Conservation (phyloP, 2,888 invertebrate species). For the Neoscelio sp. region DNA sequence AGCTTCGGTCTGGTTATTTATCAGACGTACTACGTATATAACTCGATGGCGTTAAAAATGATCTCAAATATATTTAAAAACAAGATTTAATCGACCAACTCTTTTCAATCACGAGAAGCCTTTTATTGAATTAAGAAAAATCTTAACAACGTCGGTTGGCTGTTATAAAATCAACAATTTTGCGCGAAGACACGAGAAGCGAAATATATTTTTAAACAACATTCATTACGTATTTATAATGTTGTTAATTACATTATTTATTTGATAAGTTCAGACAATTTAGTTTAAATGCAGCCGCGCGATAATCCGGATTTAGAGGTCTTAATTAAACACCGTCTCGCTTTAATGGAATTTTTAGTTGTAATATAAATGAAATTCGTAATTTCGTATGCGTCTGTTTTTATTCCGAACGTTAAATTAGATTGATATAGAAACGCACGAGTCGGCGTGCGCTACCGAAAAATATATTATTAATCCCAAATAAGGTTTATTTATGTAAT, state of each 20-base stretch:
- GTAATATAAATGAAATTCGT: constrained; percentile 40
- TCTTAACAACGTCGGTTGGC: constrained; percentile 29
- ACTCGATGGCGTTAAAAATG: constrained; percentile 48
- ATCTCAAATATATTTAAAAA: constrained; percentile 61
- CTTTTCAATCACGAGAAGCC: constrained; percentile 43
- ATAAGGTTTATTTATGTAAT: constrained; percentile 24
- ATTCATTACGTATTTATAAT: constrained; percentile 38
- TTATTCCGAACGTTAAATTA: constrained; percentile 43
- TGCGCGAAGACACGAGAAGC: constrained; percentile 13
- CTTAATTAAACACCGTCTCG: constrained; percentile 51
- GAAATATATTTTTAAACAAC: constrained; percentile 32
- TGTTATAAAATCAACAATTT: no score
- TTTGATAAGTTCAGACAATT: constrained; percentile 61
- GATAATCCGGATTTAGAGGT: constrained; percentile 37
- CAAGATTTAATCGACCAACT: constrained; percentile 49
- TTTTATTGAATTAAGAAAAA: constrained; percentile 46
- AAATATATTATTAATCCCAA: constrained; percentile 50
- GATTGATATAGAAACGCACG: constrained; percentile 4
- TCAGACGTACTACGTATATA: no score
- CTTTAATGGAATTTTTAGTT: constrained; percentile 61
- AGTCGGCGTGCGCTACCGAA: constrained; percentile 8
- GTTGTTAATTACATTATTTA: constrained; percentile 56
- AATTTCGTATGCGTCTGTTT: constrained; percentile 22
- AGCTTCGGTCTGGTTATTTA: no score
- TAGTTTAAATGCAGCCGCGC: constrained; percentile 39